Evolutionary conservation across 2,113 vertebrate species (phyloP), one percentile per base, ranked within the genome.

Genomic region (Limnothrissa miodon): DNA sequence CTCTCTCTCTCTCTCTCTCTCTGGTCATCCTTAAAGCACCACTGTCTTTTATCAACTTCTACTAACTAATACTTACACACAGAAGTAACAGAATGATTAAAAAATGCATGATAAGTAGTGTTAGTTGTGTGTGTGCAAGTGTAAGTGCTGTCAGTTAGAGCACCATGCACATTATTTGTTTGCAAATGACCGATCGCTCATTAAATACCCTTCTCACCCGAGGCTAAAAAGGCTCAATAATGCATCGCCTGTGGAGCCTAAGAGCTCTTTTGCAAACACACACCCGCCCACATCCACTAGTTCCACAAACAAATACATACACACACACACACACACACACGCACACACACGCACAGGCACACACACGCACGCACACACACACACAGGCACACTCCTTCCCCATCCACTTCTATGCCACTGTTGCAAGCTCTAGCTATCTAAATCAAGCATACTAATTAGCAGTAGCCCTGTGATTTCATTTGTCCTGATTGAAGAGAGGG

Each of bases 211-310:
- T n/a, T 6, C 59, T 62, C 59, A 62, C 59, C 59, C 29, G 59
- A 62, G 59, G 59, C 59, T 62, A 62, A 62, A 62, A 62, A n/a
- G 59, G 59, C 59, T 62, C 59, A 62, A 62, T 62, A n/a, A 62
- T n/a, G 29, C n/a, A 62, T 29, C 7, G 25, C 56, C 10, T 10
- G n/a, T 62, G 56, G 56, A 62, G 56, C 25, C 59, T 8, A n/a
- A 62, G 59, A 62, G 59, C 59, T 62, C n/a, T 62, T 62, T 62
- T 62, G 59, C 59, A 62, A 62, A 62, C 59, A 62, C 59, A 9
- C 59, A 29, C 59, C n/a, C n/a, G 25, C 59, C 59, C 23, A 29
- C 59, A 13, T 7, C 59, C 59, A 62, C 59, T 29, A 62, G 59
- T 62, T n/a, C 3, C 59, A n/a, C 25, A 11, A 21, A 23, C 53